Percentiles rank a stretch among this genome's conserved stretches.
Conservation (phyloP, 2,797 vertebrate genomes). For the Simalia tracyae region DNA sequence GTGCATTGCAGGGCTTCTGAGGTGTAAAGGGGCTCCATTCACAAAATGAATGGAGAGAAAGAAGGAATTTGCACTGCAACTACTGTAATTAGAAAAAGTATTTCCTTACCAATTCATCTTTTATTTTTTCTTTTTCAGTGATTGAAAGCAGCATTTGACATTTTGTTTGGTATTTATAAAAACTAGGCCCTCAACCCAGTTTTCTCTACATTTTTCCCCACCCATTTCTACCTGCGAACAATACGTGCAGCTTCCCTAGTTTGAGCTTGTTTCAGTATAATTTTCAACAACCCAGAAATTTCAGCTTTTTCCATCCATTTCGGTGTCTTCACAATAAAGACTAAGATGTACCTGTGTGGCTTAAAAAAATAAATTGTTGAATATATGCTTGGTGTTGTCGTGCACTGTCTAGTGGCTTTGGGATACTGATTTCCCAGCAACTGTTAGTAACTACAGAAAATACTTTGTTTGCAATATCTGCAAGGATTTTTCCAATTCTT, state of each 20-base stretch:
- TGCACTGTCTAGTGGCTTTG: conserved; percentile 36
- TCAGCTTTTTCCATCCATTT: neutral
- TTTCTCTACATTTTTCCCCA: conserved; percentile 13
- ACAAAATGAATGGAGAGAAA: neutral
- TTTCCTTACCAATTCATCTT: conserved; percentile 6
- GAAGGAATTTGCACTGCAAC: neutral
- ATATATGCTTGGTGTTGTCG: conserved; percentile 38
- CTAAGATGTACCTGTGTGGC: conserved; percentile 12
- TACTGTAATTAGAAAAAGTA: neutral
- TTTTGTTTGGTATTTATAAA: conserved; percentile 19
- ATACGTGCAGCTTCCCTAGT: conserved; percentile 11
- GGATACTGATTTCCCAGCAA: conserved; percentile 20
- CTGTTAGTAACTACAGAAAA: neutral
- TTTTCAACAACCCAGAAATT: conserved; percentile 33
- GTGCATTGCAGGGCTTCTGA: neutral
- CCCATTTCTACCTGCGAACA: conserved; percentile 28
- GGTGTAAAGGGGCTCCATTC: neutral
- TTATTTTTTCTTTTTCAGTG: conserved; percentile 4
- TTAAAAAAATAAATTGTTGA: neutral
- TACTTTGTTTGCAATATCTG: neutral
- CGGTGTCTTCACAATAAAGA: conserved; percentile 21
- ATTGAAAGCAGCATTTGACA: neutral
- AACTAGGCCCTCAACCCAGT: conserved; percentile 13
- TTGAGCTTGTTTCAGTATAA: conserved; percentile 28
- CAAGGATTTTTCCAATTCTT: conserved; percentile 17